Base-by-base conservation (phyloP, 2,888 invertebrate species). In the Blera fallax region DNA sequence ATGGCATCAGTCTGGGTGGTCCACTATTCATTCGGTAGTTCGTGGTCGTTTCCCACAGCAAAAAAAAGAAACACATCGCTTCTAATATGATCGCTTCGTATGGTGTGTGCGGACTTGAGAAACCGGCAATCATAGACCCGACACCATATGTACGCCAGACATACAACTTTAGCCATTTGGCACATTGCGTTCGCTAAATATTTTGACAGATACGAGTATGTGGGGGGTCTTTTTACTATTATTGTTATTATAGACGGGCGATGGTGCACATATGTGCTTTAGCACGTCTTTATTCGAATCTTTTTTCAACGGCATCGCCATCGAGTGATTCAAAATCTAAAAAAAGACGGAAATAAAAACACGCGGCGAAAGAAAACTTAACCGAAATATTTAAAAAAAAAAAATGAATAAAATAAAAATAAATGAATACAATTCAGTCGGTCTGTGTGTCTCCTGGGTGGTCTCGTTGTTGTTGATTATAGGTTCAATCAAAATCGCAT, bases 401-500 rank as follows among this genome's bases (percentile, higher is more conserved):
- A 4, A 27, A 60, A 56, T 29, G 69, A 37, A 56, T 34, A 6
- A 52, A 48, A 8, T 27, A 56, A 48, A 69, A 54, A 56, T 18
- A 29, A 54, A 43, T 54, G 37, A 54, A 52, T 24, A 50, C 52
- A 45, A 60, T 65, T 77, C 34, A 60, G 21, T 6, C 45, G n/a
- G 24, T 21, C 32, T 43, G 43, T 80, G 50, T 52, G 21, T 64
- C 69, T 73, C 37, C 40, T 80, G 84, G 84, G 84, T 84, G 84
- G 84, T 74, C 84, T 27, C 65, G 74, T 74, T 78, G 62, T 70
- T 80, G 74, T 80, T 84, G 80, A 84, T 85, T 85, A 85, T 76
- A 76, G 84, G 84, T 81, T 81, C 84, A 85, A 85, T 81, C 81
- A 85, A 81, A 85, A 81, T 77, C 76, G 76, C 81, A 81, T 85